Base-by-base conservation (phyloP, 2,888 invertebrate species). In the Mylabris sibirica region DNA sequence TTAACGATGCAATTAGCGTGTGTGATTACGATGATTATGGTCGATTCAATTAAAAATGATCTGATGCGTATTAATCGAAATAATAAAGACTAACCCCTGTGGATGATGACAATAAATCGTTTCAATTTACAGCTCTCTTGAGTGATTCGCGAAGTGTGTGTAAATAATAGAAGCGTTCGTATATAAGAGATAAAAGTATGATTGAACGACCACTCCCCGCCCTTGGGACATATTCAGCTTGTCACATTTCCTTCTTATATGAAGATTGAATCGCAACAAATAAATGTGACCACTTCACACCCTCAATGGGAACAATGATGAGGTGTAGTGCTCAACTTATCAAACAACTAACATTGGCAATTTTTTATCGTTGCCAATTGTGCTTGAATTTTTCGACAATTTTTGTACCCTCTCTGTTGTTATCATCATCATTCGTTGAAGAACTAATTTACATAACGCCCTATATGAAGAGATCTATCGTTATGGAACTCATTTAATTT, bases 251-350 rank as follows among this genome's bases (percentile, higher is more conserved):
- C 81, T 81, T 78, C 80, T 78, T 79, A 78, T 76, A 76, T 76
- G 79, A 82, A 81, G 82, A 81, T 82, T 80, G 80, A 82, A 80
- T 78, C 78, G 78, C 82, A 80, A 80, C 83, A 82, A 83, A 84
- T 83, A 82, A 82, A 84, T 83, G 83, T 81, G 82, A 83, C 82
- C 82, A 82, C 82, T 83, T 81, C 80, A 82, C 82, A 81, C 80
- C 81, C 81, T 68, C 67, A 66, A 64, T 67, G 24, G 65, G 74
- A 73, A 76, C 75, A 76, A 76, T 75, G 65, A 67, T 35, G 65
- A 70, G 67, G 67, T 70, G 67, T 65, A 17, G 44, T 44, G 38
- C 63, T 38, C 67, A 20, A 70, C 67, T 70, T 67, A 69, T 69
- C 64, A 59, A 66, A 66, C 69, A 53, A 63, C 67, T 65, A 49